phyloP scores from a whole-genome alignment of 92 coral and sea anemone genomes.

The Porites lobata region DNA sequence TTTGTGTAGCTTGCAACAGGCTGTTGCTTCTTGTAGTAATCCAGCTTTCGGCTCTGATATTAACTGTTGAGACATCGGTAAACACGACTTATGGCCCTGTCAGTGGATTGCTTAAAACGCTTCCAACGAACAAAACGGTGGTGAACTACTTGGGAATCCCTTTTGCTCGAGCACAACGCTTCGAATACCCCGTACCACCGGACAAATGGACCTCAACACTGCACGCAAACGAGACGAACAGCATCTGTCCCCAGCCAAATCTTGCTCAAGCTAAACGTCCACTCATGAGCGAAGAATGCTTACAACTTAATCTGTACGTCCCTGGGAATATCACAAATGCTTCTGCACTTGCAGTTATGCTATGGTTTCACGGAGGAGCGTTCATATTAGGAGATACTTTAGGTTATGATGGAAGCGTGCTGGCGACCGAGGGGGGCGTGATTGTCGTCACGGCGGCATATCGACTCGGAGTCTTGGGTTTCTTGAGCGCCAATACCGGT shows the following conservation, averaged over 20 bases:
- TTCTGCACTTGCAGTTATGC: constrained; percentile 40
- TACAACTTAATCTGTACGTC: constrained; percentile 53
- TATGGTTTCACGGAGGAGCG: constrained; percentile 60
- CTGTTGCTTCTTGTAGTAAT: neutral
- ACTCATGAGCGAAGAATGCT: constrained; percentile 67
- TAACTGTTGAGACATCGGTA: neutral
- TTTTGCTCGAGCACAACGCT: constrained; percentile 40
- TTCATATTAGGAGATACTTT: constrained; percentile 9
- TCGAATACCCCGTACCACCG: constrained; percentile 23
- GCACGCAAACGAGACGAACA: constrained; percentile 4
- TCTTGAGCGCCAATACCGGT: neutral
- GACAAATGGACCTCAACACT: constrained; percentile 25
- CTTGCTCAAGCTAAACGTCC: neutral
- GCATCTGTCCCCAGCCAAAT: constrained; percentile 12
- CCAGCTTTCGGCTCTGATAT: neutral
- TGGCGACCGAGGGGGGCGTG: constrained; percentile 39
- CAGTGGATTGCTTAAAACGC: constrained; percentile 1
- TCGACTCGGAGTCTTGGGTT: constrained; percentile 38
- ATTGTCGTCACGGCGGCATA: constrained; percentile 39
- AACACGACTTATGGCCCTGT: constrained; percentile 37
- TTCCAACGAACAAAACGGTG: constrained; percentile 2
- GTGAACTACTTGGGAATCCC: constrained; percentile 26
- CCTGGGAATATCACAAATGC: constrained; percentile 18
- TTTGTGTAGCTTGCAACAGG: neutral
- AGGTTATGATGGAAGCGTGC: constrained; percentile 8